These are phyloP conservation scores for Mimas tiliae DNA, from an alignment of 2,888 invertebrate genomes.

Conservation along the genomic window DNA sequence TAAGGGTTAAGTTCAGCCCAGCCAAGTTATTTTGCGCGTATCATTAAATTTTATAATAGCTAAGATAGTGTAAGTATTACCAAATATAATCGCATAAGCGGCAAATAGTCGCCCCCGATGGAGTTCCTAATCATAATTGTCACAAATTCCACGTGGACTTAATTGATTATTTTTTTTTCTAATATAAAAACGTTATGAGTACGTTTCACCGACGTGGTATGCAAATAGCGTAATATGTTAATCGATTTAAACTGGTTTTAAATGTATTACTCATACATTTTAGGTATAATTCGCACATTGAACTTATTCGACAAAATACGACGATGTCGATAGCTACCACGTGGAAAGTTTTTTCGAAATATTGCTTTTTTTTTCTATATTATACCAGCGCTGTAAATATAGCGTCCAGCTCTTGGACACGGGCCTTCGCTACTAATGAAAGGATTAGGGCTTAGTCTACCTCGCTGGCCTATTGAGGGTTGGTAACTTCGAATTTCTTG, in stretches of 20 bases:
- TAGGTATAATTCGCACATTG: conserved; percentile 1
- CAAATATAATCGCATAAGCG: neutral
- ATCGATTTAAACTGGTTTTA: neutral
- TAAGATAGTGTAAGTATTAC: too few species aligned
- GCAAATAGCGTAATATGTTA: neutral
- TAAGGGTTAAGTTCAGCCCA: too few species aligned
- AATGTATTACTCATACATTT: conserved; percentile 4
- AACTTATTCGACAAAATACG: neutral
- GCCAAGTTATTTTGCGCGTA: too few species aligned
- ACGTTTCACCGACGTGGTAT: neutral
- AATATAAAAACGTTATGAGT: neutral
- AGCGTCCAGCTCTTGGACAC: too few species aligned
- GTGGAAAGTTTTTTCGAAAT: neutral
- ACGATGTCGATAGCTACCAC: neutral
- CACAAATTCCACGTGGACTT: neutral
- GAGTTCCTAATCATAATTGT: neutral
- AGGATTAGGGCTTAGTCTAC: too few species aligned
- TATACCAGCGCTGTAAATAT: too few species aligned
- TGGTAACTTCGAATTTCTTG: too few species aligned
- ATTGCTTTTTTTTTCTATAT: too few species aligned
- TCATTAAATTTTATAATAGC: too few species aligned
- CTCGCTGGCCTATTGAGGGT: too few species aligned
- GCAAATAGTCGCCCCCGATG: too few species aligned
- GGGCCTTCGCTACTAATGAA: too few species aligned
- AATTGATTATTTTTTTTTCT: conserved; percentile 16